phyloP scores from a whole-genome alignment of 2,113 vertebrate genomes.

The Psittacula cyanocephala region DNA sequence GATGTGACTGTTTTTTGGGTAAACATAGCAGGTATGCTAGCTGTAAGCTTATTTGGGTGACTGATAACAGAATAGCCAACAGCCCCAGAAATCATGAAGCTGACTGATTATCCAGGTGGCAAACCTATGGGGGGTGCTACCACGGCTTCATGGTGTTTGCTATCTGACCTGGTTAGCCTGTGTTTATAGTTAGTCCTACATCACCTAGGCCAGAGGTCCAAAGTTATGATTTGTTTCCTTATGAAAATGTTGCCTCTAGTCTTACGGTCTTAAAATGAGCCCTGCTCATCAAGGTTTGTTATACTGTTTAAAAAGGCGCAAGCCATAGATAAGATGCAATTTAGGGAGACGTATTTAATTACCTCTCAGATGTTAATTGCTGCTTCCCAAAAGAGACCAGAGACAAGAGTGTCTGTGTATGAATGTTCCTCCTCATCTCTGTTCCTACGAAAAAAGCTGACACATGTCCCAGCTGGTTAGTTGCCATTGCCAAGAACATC shows the following conservation, averaged over 20 bases:
- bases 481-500: slow-evolving; percentile 65
- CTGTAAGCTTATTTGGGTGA: neutral
- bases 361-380: slow-evolving; percentile 62
- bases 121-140: neutral
- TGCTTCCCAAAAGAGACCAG: slow-evolving; percentile 59
- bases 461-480: slow-evolving; percentile 56
- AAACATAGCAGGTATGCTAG: neutral
- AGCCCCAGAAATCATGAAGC: neutral
- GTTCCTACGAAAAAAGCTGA: slow-evolving; percentile 48
- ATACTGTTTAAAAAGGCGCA: slow-evolving; percentile 10
- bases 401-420: slow-evolving; percentile 41
- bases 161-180: neutral
- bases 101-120: neutral
- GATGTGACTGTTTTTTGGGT: neutral
- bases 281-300: slow-evolving; percentile 22
- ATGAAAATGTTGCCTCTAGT: neutral
- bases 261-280: neutral
- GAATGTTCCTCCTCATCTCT: slow-evolving; percentile 52
- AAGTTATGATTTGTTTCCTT: neutral
- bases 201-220: neutral
- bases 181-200: neutral
- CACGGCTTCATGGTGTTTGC: neutral
- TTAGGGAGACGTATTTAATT: slow-evolving; percentile 63
- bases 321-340: slow-evolving; percentile 39
- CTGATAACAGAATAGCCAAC: neutral